Conservation (phyloP, 2,888 invertebrate genomes). For the Desoria tigrina region DNA sequence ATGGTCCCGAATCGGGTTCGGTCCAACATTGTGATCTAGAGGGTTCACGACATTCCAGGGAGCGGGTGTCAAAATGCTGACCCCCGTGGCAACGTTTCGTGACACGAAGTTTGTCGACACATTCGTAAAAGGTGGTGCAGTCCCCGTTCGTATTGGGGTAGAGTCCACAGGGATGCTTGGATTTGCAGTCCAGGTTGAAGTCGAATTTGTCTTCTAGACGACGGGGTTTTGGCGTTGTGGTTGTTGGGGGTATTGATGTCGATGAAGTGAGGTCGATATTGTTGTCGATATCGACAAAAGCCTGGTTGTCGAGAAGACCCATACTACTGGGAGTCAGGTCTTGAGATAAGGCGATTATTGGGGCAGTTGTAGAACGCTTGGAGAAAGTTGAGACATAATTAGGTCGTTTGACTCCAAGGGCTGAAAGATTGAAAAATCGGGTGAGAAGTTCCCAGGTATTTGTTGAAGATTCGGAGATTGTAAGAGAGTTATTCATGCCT, state of each 20-base stretch:
- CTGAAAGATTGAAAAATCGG: no score
- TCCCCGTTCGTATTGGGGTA: conserved; percentile 38
- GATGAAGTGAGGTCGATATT: no score
- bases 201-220: conserved; percentile 13
- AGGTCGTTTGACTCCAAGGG: no score
- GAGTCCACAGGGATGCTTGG: conserved; percentile 30
- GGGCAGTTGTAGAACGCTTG: no score
- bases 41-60: conserved; percentile 35
- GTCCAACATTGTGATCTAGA: conserved; percentile 36
- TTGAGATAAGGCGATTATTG: no score
- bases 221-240: conserved; percentile 24
- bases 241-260: background rate
- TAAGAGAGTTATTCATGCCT: background rate
- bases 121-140: conserved; percentile 34
- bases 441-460: no score
- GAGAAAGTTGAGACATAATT: no score
- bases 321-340: no score
- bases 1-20: conserved; percentile 26
- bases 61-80: conserved; percentile 36
- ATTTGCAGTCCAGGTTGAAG: conserved; percentile 52
- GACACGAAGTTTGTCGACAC: conserved; percentile 21
- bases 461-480: background rate
- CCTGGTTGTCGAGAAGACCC: background rate
- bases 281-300: background rate
- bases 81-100: conserved; percentile 43